phyloP scores from a whole-genome alignment of 2,113 vertebrate genomes.

The Phyllopteryx taeniolatus region DNA sequence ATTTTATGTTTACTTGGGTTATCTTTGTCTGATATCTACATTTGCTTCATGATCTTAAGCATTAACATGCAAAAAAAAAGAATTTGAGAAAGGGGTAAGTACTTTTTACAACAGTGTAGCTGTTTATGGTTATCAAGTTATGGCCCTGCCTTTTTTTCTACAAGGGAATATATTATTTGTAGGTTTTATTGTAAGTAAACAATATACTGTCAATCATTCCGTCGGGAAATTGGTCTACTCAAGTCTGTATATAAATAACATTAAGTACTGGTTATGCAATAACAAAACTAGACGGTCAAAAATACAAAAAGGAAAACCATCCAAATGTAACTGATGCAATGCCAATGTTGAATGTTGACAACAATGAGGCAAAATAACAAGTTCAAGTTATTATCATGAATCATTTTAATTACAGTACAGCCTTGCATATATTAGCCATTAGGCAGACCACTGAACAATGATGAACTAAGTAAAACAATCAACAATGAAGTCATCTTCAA shows the following conservation, averaged over 20 bases:
- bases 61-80: too few species aligned
- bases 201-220: background rate
- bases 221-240: background rate
- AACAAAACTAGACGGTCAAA: background rate
- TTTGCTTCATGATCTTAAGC: too few species aligned
- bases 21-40: too few species aligned
- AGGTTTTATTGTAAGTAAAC: too few species aligned
- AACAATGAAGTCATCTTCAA: background rate
- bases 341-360: background rate
- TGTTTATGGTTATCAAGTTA: too few species aligned
- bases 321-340: background rate
- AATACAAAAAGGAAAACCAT: background rate
- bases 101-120: too few species aligned
- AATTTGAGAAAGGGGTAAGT: too few species aligned
- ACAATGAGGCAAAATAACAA: background rate
- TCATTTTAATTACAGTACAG: background rate
- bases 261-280: background rate
- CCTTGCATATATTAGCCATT: background rate
- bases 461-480: background rate
- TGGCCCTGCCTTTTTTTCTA: too few species aligned
- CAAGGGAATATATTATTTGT: too few species aligned
- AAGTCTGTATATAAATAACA: background rate
- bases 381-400: background rate
- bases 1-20: too few species aligned
- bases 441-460: background rate